phyloP scores from a whole-genome alignment of 2,113 vertebrate species.

The Conger conger region DNA sequence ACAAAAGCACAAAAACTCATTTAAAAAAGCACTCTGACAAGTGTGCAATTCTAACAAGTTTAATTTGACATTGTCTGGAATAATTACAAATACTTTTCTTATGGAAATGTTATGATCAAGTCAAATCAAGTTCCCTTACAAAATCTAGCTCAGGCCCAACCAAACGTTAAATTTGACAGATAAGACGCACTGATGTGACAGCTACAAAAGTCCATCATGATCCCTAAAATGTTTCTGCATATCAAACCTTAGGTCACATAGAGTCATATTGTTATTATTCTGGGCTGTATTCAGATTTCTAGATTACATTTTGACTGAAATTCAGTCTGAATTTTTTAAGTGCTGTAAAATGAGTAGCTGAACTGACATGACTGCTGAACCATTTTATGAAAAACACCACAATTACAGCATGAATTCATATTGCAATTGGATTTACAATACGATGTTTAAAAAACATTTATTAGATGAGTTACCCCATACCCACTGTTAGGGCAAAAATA shows the following conservation, averaged over 20 bases:
- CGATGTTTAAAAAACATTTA: background rate
- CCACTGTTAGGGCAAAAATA: background rate
- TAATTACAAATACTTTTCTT: background rate
- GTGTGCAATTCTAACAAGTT: background rate
- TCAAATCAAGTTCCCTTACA: background rate
- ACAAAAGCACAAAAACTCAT: background rate
- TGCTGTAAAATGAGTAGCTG: background rate
- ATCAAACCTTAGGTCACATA: background rate
- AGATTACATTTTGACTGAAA: background rate
- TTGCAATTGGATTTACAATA: no score
- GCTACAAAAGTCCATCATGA: background rate
- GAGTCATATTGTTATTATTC: background rate
- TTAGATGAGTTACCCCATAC: background rate
- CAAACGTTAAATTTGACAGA: background rate
- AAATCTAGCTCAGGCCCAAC: background rate
- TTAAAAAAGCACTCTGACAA: background rate
- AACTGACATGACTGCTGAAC: background rate
- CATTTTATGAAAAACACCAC: background rate
- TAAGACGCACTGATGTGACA: background rate
- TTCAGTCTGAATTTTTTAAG: background rate
- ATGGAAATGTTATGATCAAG: background rate
- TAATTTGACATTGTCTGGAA: background rate
- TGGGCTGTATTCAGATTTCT: background rate
- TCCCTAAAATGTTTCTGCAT: background rate
- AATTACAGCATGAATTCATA: background rate